phyloP scores from a whole-genome alignment of 2,113 vertebrate species.

The Siniperca chuatsi region DNA sequence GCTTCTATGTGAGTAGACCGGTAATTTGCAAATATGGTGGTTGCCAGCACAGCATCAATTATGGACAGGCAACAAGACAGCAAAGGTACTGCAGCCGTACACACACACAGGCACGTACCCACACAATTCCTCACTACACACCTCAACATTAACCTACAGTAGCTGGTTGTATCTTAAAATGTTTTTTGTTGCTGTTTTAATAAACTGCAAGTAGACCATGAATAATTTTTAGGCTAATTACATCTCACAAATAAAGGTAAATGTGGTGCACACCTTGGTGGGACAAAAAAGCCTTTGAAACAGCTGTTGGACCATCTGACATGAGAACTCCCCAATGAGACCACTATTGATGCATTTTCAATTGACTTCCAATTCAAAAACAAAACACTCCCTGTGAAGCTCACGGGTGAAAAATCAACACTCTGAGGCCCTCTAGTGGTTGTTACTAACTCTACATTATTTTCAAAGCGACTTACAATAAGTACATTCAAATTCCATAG shows the following conservation, averaged over 20 bases:
- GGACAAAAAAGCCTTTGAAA: slow-evolving; percentile 22
- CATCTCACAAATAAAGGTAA: slow-evolving; percentile 32
- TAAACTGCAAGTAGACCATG: slow-evolving; percentile 17
- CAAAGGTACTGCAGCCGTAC: neutral
- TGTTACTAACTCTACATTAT: neutral
- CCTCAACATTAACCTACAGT: neutral
- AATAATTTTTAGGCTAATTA: slow-evolving; percentile 33
- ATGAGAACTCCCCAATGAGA: slow-evolving; percentile 25
- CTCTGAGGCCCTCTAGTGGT: slow-evolving; percentile 73
- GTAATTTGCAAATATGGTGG: slow-evolving; percentile 30
- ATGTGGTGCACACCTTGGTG: slow-evolving; percentile 14
- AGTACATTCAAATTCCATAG: neutral
- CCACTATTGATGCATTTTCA: slow-evolving; percentile 27
- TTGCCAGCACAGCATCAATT: slow-evolving; percentile 48
- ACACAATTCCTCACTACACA: neutral
- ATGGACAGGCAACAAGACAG: slow-evolving; percentile 44
- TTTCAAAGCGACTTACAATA: neutral
- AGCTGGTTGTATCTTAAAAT: neutral
- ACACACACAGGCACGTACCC: neutral
- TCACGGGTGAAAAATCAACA: slow-evolving; percentile 25
- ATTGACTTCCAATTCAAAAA: slow-evolving; percentile 14
- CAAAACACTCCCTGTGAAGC: slow-evolving; percentile 4
- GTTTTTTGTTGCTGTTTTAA: neutral
- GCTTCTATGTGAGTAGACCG: slow-evolving; percentile 6
- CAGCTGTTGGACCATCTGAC: slow-evolving; percentile 47